These are phyloP conservation scores for Coreius guichenoti DNA, from an alignment of 2,797 vertebrate species.

Conservation along the genomic window DNA sequence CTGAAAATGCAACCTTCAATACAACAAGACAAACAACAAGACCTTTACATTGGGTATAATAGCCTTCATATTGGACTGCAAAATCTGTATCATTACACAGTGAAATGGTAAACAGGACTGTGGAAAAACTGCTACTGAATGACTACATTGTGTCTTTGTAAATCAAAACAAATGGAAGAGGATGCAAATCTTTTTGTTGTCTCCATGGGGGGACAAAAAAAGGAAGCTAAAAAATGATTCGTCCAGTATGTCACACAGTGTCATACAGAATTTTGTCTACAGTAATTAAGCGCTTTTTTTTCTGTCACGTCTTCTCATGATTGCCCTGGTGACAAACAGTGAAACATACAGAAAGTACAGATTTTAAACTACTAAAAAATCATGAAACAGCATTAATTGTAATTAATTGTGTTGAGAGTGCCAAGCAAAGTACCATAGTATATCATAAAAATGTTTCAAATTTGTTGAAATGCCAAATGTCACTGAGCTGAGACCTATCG, in stretches of 20 bases:
- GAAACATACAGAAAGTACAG: not conserved
- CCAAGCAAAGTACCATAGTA: slow-evolving; percentile 6
- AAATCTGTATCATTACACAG: slow-evolving; percentile 16
- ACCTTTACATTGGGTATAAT: not conserved
- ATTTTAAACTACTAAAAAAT: not conserved
- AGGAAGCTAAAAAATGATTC: not conserved
- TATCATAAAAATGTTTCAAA: not conserved
- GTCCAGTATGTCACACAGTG: slow-evolving; percentile 31
- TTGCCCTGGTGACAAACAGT: not conserved
- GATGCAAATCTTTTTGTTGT: not conserved
- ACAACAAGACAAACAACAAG: not conserved
- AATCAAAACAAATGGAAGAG: not conserved
- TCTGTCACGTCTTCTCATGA: slow-evolving; percentile 19
- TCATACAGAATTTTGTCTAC: slow-evolving; percentile 15
- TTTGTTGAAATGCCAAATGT: slow-evolving; percentile 10
- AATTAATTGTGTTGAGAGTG: too few relatives aligned
- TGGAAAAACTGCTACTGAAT: slow-evolving; percentile 16
- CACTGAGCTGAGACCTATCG: not conserved
- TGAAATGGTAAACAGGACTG: slow-evolving; percentile 25
- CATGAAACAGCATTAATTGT: not conserved
- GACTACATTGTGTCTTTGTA: not conserved
- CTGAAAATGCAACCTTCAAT: slow-evolving; percentile 19
- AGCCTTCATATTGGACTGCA: not conserved
- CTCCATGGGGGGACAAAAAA: too few relatives aligned
- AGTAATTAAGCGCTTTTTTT: not conserved